A percentile compares a stretch with the other conserved stretches of the same genome.
These are phyloP conservation scores for Alectoris magna DNA, from an alignment of 2,797 vertebrate genomes.

Conservation along the genomic window DNA sequence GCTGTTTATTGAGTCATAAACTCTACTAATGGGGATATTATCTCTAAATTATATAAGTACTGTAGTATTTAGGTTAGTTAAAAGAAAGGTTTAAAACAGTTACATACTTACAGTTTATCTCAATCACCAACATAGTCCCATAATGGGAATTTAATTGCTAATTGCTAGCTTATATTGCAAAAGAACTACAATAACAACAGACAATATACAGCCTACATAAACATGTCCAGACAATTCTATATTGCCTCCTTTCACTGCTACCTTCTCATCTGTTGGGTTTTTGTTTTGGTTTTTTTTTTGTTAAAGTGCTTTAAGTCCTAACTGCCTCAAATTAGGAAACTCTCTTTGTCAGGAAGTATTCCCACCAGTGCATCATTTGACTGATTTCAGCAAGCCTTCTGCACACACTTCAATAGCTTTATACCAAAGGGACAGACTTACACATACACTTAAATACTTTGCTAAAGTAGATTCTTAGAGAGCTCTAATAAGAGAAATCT, in stretches of 20 bases:
- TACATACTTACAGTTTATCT: slow-evolving; percentile 71
- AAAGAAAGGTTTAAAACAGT: slow-evolving; percentile 75
- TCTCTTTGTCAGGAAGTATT: not conserved
- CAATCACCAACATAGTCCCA: slow-evolving; percentile 75
- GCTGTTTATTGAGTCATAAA: slow-evolving; percentile 83
- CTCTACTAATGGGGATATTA: slow-evolving; percentile 82
- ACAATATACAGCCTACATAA: slow-evolving; percentile 41
- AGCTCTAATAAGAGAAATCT: not conserved
- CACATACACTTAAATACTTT: not conserved
- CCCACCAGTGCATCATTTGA: not conserved
- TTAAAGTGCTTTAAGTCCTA: slow-evolving; percentile 24
- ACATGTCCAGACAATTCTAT: slow-evolving; percentile 10
- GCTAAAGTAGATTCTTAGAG: not conserved
- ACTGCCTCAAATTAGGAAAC: slow-evolving; percentile 12
- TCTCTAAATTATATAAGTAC: slow-evolving; percentile 80
- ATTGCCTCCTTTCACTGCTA: slow-evolving; percentile 34
- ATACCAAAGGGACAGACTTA: not conserved
- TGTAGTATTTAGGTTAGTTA: slow-evolving; percentile 71
- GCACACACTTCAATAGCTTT: not conserved
- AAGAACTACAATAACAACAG: slow-evolving; percentile 36
- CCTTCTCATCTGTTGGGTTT: not conserved
- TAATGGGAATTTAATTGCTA: slow-evolving; percentile 81
- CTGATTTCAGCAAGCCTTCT: not conserved
- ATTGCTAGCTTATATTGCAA: slow-evolving; percentile 67
- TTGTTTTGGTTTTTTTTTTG: not conserved